Evolutionary conservation across 2,113 vertebrate species (phyloP), one percentile per base, ranked within the genome.

Genomic region (Pseudorhombus dupliciocellatus): DNA sequence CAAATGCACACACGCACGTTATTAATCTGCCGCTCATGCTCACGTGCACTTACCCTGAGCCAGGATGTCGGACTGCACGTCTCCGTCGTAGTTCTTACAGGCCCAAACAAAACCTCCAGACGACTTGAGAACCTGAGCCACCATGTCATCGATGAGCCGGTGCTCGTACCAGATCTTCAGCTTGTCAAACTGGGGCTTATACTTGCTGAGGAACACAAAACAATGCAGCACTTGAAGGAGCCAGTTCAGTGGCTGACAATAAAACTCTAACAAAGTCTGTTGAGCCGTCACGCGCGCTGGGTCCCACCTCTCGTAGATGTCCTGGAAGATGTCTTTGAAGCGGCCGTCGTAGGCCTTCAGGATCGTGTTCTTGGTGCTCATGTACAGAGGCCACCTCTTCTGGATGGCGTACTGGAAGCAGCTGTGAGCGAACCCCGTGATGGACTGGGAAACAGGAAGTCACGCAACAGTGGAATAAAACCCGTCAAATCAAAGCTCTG

Each of bases 81-180:
- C 97, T 7, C 97, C 97, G 0, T 99, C 97, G 0, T 98, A 98
- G 88, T 99, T 99, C 94, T 99, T 99, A 85, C 97, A 98, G 7
- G 97, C 97, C 97, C 97, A 98, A 48, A 98, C 95, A 1, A 98
- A 99, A 68, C 95, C 97, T 0, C 97, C 97, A 0, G 95, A 89
- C 4, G 97, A 99, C 87, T 99, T 98, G 66, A 99, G 91, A 67
- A 97, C 94, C 89, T 98, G 97, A 18, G 97, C 97, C n/a, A 98
- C 97, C 97, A 98, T 98, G 93, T 98, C 97, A 0, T 99, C 97
- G 0, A 99, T 99, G 64, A 99, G 96, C 24, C 97, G 94, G 87
- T 99, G 97, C 86, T 99, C 97, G 0, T 99, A 99, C 97, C 97
- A 99, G 92, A 98, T 98, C 92, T 97, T 97, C 81, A 96, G 87